Base-by-base conservation (phyloP, 2,888 invertebrate genomes). In the Nymphalis polychloros region DNA sequence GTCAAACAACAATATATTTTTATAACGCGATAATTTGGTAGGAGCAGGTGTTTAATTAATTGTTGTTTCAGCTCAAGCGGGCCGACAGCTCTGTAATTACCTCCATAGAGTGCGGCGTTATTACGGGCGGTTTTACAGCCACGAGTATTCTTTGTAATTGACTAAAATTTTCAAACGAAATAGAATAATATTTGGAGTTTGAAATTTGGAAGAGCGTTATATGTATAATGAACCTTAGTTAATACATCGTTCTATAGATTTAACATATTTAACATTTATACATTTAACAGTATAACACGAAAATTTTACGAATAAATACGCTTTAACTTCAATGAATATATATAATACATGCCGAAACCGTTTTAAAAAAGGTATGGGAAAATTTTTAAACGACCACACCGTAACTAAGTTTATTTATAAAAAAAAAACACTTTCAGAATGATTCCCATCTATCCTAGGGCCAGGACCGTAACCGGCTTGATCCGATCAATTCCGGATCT, bases 1-100 rank as follows among this genome's bases (percentile, higher is more conserved):
- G 59, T 20, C 13, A 46, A 64, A 62, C 46, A 64, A 75, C 46
- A 64, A 75, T 78, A 70, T 63, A 63, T 75, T 76, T 78, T 76
- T 78, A 74, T 77, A 73, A 73, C 64, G 77, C 69, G 74, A 76
- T 78, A 80, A 79, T 81, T 85, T 80, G 78, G 80, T 80, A 73
- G 70, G 64, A 75, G 77, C 80, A 81, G 81, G 82, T 85, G 83
- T 82, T 83, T 80, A 81, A 82, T 87, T 83, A 84, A 82, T 84
- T 79, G 81, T 79, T 79, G 76, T 79, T 75, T 76, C 73, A 70
- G 74, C 74, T 70, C 75, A 71, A 73, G 65, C 72, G 67, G 59
- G 70, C 68, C 63, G 69, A 62, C 66, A 59, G 67, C 69, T 59
- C 73, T 75, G 77, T 83, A 82, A 83, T 83, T 83, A 82, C 78